Evolutionary conservation across 2,888 invertebrate genomes (phyloP).

Genomic region (Ferrisia virgata): DNA sequence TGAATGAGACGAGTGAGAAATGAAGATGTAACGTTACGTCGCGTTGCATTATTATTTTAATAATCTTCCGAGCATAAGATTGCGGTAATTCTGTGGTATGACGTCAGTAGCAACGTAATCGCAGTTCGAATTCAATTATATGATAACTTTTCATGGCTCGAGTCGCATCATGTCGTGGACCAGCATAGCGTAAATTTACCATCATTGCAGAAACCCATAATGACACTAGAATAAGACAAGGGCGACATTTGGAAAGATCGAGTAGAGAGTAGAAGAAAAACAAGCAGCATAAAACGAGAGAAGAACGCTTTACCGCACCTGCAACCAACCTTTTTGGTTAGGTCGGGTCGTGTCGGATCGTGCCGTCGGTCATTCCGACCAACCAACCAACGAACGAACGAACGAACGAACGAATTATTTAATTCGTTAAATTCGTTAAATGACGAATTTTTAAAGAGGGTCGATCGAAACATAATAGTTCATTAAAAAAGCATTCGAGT

Average conservation of each 20-base stretch:
- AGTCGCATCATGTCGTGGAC: background rate
- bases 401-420: background rate
- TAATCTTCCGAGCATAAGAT: no score
- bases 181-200: background rate
- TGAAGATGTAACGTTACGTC: no score
- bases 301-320: background rate
- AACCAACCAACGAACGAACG: no score
- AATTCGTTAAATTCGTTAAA: background rate
- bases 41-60: no score
- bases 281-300: background rate
- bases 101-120: background rate
- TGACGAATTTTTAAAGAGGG: background rate
- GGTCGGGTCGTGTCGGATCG: background rate
- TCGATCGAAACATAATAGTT: slow-evolving; percentile 18
- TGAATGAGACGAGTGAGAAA: no score
- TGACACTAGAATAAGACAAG: background rate
- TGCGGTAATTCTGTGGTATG: background rate
- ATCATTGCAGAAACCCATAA: background rate
- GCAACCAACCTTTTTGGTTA: background rate
- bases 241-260: background rate
- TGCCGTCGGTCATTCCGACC: no score
- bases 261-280: background rate
- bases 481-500: background rate
- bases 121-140: background rate
- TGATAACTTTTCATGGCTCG: background rate